Evolutionary conservation across 1,140 invertebrate genomes (phyloP).

Genomic region (Acromyrmex echinatior): DNA sequence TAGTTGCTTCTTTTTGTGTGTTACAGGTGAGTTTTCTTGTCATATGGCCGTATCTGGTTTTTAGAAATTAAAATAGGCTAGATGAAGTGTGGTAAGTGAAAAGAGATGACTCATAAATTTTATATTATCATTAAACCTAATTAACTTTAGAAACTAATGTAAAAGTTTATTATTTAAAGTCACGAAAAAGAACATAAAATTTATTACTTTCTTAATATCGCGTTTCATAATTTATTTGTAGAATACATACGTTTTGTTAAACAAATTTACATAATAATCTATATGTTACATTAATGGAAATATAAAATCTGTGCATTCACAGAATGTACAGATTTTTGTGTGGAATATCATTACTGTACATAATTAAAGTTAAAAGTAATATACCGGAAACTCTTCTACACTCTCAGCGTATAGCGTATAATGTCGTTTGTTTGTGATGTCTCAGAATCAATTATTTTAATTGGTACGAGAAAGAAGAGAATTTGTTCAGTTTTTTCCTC

Average conservation of each 20-base stretch:
- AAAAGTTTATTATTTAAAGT: background rate
- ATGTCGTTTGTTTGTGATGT: conserved; percentile 5
- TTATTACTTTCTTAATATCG: conserved; percentile 1
- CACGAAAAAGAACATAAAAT: background rate
- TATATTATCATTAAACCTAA: conserved; percentile 8
- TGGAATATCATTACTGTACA: background rate
- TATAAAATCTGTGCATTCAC: background rate
- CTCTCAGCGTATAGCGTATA: background rate
- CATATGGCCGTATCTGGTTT: background rate
- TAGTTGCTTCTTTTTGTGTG: conserved; percentile 58
- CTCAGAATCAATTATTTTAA: conserved; percentile 55
- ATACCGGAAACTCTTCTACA: background rate
- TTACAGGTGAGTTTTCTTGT: conserved; percentile 65
- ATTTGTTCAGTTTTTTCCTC: conserved; percentile 50
- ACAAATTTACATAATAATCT: background rate
- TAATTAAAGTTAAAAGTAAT: background rate
- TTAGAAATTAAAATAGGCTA: background rate
- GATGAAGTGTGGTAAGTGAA: conserved; percentile 29
- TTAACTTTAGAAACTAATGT: background rate
- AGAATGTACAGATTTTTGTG: background rate
- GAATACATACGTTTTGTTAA: background rate
- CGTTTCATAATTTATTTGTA: background rate
- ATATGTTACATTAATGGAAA: background rate
- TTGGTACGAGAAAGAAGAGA: conserved; percentile 36
- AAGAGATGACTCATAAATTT: conserved; percentile 31